These are phyloP conservation scores for Betta splendens DNA, from an alignment of 2,797 vertebrate genomes.

Conservation along the genomic window DNA sequence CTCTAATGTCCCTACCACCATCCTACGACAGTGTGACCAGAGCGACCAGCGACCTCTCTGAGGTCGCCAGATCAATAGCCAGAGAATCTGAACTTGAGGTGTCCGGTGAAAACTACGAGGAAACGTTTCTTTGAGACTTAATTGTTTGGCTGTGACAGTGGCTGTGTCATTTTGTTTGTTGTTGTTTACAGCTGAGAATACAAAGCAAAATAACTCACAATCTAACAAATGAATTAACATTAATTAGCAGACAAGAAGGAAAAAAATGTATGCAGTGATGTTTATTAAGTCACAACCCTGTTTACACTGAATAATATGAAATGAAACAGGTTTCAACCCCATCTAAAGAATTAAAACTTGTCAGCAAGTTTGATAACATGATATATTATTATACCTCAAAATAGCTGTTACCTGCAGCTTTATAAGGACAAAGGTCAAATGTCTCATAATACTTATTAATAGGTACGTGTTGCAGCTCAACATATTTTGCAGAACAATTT, in stretches of 20 bases:
- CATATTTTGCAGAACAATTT: neutral
- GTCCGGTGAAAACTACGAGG: conserved; percentile 84
- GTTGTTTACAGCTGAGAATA: conserved; percentile 85
- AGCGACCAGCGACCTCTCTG: conserved; percentile 80
- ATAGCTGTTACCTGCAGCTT: too few relatives aligned
- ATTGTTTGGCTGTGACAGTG: conserved; percentile 19
- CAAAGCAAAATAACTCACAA: conserved; percentile 70
- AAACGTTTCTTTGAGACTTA: conserved; percentile 87
- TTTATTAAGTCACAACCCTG: conserved; percentile 37
- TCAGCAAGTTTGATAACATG: neutral
- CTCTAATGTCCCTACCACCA: conserved; percentile 86
- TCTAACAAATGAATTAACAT: conserved; percentile 58
- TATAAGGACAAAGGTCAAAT: neutral
- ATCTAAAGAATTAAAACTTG: conserved; percentile 1
- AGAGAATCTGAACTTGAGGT: conserved; percentile 81
- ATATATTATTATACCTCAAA: too few relatives aligned
- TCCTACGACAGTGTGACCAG: conserved; percentile 92
- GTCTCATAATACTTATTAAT: conserved; percentile 4
- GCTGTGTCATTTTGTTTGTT: conserved; percentile 58
- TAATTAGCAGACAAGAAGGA: conserved; percentile 43
- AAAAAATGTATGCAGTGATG: conserved; percentile 56
- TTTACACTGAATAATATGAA: conserved; percentile 34
- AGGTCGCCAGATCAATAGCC: conserved; percentile 73
- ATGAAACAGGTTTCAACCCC: neutral
- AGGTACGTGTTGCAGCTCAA: neutral